Evolutionary conservation across 2,888 invertebrate species (phyloP), one percentile per base, ranked within the genome.

Genomic region (Dolichomitus sp.): DNA sequence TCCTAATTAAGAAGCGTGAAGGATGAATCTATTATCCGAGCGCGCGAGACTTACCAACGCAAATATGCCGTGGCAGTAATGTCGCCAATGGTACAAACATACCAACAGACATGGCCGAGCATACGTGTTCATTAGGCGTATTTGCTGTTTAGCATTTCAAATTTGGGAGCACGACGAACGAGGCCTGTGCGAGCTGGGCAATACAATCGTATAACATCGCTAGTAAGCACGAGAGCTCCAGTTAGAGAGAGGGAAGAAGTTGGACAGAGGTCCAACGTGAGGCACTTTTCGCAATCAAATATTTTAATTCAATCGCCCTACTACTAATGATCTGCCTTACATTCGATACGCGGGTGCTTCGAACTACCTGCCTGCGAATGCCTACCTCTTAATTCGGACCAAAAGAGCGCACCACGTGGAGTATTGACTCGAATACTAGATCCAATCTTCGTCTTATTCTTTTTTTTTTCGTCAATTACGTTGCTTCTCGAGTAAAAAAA

Each of bases 81-180:
- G 91, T 91, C 90, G 88, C 86, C 81, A 74, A 90, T 90, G 90
- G 89, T 92, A 92, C 92, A 92, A 92, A 93, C 91, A 91, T 90
- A 90, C 88, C 86, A 86, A 90, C 90, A 89, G 88, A 91, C 92
- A 91, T 87, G 87, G 77, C 81, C 90, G 87, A 91, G 92, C 92
- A 90, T 93, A 93, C 93, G 92, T 93, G 93, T 93, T 93, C 93
- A 93, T 93, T 93, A 93, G 93, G 92, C 92, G 91, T 92, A 93
- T 93, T 93, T 93, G 90, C 93, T 92, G 90, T 92, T 93, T 93
- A 93, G 93, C 93, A 93, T 93, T 93, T 93, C 93, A 93, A 93
- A 93, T 93, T 89, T 92, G 85, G 81, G 84, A 83, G 80, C 84
- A 80, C 80, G 83, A 81, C 73, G 81, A 82, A 89, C 89, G 87